Base-by-base conservation (phyloP, 2,797 vertebrate genomes). In the Miichthys miiuy region DNA sequence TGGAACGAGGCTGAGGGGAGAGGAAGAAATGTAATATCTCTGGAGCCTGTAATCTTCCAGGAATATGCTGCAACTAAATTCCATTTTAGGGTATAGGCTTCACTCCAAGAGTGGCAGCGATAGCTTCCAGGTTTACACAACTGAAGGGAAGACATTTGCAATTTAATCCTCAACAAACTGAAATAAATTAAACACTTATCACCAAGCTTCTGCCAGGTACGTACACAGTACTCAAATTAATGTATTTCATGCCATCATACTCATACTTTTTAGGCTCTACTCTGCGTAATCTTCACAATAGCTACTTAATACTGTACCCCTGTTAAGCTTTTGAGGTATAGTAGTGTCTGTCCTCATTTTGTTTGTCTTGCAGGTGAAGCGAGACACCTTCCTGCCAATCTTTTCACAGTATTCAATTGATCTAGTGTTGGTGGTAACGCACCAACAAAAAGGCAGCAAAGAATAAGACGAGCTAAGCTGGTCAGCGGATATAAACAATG, bases 41-140 rank as follows among this genome's bases (percentile, higher is more conserved):
- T 42, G n/a, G 61, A 52, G 18, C 16, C 38, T 56, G 70, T 47
- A 68, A 71, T 77, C 76, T 86, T 90, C 79, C 80, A 82, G 83
- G 72, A 89, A 85, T 78, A 81, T 20, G 27, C 54, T 74, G 81
- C 2, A 84, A 83, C 61, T 63, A 70, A 87, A 83, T 48, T 76
- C 80, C 51, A 78, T 48, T 48, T 62, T 25, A 25, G 18, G 55
- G 27, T 54, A 68, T 2, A 50, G 52, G 17, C 52, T 67, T 77
- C n/a, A 47, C 34, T 77, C 21, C 16, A 65, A 66, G 27, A 60
- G 52, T 44, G 51, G 10, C 55, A 62, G 48, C 58, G 8, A 3
- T 17, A 1, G 50, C 18, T 55, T 72, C 6, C 3, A 42, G 27
- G n/a, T 65, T 65, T 63, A 47, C 72, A 85, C 61, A 73, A 65